Conservation (phyloP, 2,888 invertebrate species). For the Metallyticus violacea region DNA sequence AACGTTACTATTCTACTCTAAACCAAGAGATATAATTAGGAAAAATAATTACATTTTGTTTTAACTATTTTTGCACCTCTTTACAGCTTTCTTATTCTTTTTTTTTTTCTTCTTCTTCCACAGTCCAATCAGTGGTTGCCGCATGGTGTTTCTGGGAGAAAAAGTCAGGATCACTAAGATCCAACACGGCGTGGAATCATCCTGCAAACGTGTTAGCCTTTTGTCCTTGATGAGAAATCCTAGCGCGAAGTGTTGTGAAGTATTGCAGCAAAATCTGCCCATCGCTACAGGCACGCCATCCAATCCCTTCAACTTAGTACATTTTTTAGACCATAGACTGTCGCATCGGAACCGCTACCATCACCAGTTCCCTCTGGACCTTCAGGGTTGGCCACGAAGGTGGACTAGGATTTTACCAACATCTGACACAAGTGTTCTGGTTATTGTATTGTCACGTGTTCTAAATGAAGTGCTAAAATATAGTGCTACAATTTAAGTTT, state of each 20-base stretch:
- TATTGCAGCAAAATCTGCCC: not conserved
- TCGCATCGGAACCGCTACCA: conserved; percentile 30
- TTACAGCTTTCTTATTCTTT: no score
- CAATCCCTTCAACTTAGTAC: not conserved
- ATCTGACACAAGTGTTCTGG: not conserved
- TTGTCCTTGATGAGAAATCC: conserved; percentile 34
- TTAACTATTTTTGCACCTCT: no score
- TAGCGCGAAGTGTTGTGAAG: not conserved
- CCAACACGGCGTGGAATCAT: not conserved
- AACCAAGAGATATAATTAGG: no score
- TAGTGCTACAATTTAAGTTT: not conserved
- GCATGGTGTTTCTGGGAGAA: not conserved
- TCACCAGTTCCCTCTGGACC: conserved; percentile 34
- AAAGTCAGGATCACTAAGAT: not conserved
- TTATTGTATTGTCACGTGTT: no score
- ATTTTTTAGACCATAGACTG: not conserved
- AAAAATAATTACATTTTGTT: no score
- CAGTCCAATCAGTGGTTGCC: not conserved
- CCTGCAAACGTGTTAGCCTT: not conserved
- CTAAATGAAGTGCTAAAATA: not conserved
- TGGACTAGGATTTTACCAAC: conserved; percentile 34
- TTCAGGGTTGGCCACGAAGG: conserved; percentile 48
- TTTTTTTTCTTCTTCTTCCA: not conserved
- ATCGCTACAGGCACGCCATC: not conserved
- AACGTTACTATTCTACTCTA: no score